Evolutionary conservation across 2,888 invertebrate species (phyloP).

Genomic region (Nemapogon koenigi): DNA sequence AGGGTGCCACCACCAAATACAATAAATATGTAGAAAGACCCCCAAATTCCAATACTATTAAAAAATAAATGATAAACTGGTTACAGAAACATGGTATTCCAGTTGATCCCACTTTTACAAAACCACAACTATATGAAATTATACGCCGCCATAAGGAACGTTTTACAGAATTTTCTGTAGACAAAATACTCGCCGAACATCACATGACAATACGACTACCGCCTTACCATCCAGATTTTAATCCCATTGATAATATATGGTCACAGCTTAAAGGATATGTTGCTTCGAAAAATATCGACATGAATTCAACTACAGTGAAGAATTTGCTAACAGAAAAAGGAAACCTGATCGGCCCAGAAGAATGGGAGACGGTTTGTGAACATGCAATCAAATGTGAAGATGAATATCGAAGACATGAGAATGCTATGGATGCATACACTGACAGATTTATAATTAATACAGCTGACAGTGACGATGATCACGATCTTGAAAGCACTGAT

Average conservation of each 20-base stretch:
- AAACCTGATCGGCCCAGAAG: constrained; percentile 13
- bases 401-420: constrained; percentile 14
- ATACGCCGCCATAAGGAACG: constrained; percentile 12
- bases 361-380: constrained; percentile 13
- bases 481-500: constrained; percentile 8
- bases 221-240: constrained; percentile 11
- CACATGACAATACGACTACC: constrained; percentile 11
- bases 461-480: constrained; percentile 5
- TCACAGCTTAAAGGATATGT: constrained; percentile 12
- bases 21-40: too few species aligned
- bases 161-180: constrained; percentile 8
- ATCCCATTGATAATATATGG: constrained; percentile 10
- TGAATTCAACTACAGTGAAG: constrained; percentile 13
- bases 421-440: constrained; percentile 11
- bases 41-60: constrained; percentile 13
- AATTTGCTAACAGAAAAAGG: constrained; percentile 11
- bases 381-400: constrained; percentile 14
- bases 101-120: constrained; percentile 12
- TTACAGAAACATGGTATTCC: constrained; percentile 9
- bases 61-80: constrained; percentile 11
- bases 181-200: constrained; percentile 11
- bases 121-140: constrained; percentile 12
- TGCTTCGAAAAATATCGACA: constrained; percentile 9
- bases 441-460: constrained; percentile 4
- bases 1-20: constrained; percentile 15